Conservation (phyloP, 2,113 vertebrate species). For the Bungarus multicinctus region DNA sequence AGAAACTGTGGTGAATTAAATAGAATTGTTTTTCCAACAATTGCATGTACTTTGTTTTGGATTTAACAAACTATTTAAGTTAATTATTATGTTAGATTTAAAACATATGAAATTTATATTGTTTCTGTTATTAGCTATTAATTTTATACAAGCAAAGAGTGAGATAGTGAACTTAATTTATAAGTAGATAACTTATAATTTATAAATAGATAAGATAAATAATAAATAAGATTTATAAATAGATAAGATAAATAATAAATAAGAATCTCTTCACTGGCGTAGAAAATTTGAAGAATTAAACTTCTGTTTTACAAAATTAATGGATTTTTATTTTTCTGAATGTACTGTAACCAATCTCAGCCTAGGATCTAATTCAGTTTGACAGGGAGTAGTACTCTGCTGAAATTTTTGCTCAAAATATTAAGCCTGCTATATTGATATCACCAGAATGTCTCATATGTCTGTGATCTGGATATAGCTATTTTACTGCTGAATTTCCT, state of each 20-base stretch:
- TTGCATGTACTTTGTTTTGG: conserved; percentile 49
- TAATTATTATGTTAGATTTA: conserved; percentile 39
- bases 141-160: conserved; percentile 10
- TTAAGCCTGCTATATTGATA: background rate
- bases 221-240: no score
- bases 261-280: background rate
- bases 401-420: background rate
- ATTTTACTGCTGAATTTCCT: background rate
- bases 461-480: background rate
- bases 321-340: background rate
- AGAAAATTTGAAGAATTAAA: background rate
- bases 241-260: background rate
- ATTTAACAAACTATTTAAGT: conserved; percentile 42
- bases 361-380: background rate
- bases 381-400: background rate
- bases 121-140: conserved; percentile 31
- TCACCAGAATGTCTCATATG: background rate
- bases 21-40: conserved; percentile 38
- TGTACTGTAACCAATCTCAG: background rate
- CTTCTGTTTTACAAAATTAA: background rate
- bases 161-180: conserved; percentile 8
- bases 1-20: conserved; percentile 37
- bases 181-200: background rate
- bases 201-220: background rate
- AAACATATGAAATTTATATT: conserved; percentile 35